A percentile compares a stretch with the other conserved stretches of the same genome.
phyloP scores from a whole-genome alignment of 2,113 vertebrate genomes.

The Catharus minimus region DNA sequence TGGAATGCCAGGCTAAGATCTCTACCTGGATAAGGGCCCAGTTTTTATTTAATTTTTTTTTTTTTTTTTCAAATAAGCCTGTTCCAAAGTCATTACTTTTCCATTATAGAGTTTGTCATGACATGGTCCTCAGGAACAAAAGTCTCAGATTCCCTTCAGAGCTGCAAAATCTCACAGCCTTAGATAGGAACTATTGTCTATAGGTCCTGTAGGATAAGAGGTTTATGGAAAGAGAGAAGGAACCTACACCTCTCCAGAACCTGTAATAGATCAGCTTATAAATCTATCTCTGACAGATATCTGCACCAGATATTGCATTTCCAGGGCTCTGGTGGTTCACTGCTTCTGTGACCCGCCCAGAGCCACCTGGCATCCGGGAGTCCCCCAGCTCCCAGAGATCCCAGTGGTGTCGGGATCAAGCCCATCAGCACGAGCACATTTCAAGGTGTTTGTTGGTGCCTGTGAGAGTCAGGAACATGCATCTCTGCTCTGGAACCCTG shows the following conservation, averaged over 20 bases:
- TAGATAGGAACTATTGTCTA: not conserved
- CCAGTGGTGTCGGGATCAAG: not conserved
- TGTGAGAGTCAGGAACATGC: accelerated
- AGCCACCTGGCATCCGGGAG: not conserved
- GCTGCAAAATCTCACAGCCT: not conserved
- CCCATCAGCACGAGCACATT: not conserved
- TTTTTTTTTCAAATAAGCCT: slow-evolving; percentile 16
- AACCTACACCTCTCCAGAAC: not conserved
- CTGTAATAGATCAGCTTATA: not conserved
- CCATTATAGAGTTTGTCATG: not conserved
- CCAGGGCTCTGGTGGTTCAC: not conserved
- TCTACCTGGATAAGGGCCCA: slow-evolving; percentile 70
- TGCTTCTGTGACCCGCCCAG: not conserved
- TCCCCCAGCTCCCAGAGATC: accelerated
- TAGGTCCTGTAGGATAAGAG: not conserved
- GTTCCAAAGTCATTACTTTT: slow-evolving; percentile 49
- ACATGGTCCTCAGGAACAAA: not conserved
- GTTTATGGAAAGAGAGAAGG: not conserved
- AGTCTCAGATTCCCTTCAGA: not conserved
- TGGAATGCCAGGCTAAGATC: slow-evolving; percentile 74
- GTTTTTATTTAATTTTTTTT: slow-evolving; percentile 32
- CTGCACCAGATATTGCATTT: not conserved
- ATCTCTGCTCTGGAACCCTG: accelerated
- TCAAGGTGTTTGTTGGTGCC: accelerated
- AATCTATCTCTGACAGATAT: not conserved